phyloP scores from a whole-genome alignment of 2,797 vertebrate genomes.

The Buphagus erythrorhynchus region DNA sequence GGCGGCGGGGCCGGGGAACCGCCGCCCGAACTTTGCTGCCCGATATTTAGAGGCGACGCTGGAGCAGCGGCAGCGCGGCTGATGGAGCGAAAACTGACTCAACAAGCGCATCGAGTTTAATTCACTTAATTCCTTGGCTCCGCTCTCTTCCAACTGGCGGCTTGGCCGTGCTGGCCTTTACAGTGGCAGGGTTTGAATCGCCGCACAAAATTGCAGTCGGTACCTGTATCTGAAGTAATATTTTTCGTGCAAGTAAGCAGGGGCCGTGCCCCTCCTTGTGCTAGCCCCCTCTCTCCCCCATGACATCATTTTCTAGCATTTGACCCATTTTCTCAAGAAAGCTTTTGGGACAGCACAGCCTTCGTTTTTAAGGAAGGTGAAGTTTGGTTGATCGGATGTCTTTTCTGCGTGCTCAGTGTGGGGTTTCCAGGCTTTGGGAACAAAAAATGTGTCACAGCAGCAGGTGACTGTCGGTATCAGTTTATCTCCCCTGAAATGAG shows the following conservation, averaged over 20 bases:
- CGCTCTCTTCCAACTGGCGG: conserved; percentile 3
- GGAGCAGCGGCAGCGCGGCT: background rate
- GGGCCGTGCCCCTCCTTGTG: no score
- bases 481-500: background rate
- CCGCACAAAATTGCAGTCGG: background rate
- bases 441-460: background rate
- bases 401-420: background rate
- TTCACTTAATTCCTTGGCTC: conserved; percentile 50
- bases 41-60: background rate
- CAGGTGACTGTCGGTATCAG: background rate
- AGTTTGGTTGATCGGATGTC: background rate
- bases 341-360: background rate
- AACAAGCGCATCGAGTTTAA: conserved; percentile 45
- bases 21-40: conserved; percentile 12
- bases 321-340: conserved; percentile 33
- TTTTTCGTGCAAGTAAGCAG: background rate
- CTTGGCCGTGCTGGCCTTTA: background rate
- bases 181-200: background rate
- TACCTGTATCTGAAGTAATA: background rate
- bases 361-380: background rate
- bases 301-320: background rate
- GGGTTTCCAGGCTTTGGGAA: background rate
- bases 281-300: background rate
- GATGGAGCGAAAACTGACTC: conserved; percentile 1
- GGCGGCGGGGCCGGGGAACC: background rate